Evolutionary conservation across 2,797 vertebrate species (phyloP), one percentile per base, ranked within the genome.

Genomic region (Pterois miles): DNA sequence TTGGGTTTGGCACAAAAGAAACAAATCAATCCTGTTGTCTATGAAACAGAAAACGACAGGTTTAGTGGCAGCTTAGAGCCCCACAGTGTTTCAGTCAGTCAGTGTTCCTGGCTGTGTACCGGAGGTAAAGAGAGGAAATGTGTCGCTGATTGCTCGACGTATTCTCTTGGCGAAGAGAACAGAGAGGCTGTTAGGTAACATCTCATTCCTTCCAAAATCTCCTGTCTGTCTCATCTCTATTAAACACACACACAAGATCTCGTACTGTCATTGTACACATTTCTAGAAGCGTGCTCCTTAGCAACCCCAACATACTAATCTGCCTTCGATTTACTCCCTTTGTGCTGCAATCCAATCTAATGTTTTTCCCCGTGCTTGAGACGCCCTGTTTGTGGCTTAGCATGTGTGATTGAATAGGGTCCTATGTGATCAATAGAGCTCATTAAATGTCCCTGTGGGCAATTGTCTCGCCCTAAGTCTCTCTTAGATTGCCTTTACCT

Each of bases 341-440:
- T 81, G 71, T 69, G 65, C 59, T 74, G 73, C 73, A 81, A 83
- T 83, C 71, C 76, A 83, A 83, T 86, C 59, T 40, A 4, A 38
- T 59, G 69, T 72, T 79, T 72, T 75, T n/a, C 33, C 20, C 13
- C 48, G 40, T 74, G 65, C 86, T 80, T 80, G 69, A 88, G 82
- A 84, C 85, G 81, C 73, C 77, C 62, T 80, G 78, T 89, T 90
- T 88, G 75, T 34, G 10, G 72, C 79, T 93, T 87, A 86, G 64
- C 72, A 81, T 84, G 86, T 89, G 86, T 92, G 91, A 93, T 87
- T 91, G 90, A 93, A 93, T 83, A 85, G 88, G 84, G 74, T 70
- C 87, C 90, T 81, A 57, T 81, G 85, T 89, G 90, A 93, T 94
- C 93, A 91, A 93, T 93, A 90, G 81, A 85, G 87, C 88, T 94